phyloP scores from a whole-genome alignment of 2,888 invertebrate genomes.

The Drosophila kuntzei region DNA sequence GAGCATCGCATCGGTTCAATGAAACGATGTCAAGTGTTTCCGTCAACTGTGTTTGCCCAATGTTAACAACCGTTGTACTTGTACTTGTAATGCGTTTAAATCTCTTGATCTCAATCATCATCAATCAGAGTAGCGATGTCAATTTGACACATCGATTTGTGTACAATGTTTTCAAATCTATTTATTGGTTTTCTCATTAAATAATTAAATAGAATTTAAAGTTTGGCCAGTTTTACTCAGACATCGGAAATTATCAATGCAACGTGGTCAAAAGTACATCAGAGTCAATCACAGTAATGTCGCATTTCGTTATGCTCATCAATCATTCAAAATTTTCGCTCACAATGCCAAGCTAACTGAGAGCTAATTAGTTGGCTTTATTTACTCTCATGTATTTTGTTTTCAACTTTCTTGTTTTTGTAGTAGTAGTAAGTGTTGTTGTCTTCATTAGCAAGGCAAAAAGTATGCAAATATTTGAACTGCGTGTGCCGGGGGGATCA shows the following conservation, averaged over 20 bases:
- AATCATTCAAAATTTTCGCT: constrained; percentile 11
- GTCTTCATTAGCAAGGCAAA: constrained; percentile 25
- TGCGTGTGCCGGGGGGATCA: constrained; percentile 13
- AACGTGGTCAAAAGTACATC: too few relatives aligned
- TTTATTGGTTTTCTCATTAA: too few relatives aligned
- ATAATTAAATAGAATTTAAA: too few relatives aligned
- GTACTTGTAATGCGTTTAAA: background rate
- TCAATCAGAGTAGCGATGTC: background rate
- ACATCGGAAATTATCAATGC: too few relatives aligned
- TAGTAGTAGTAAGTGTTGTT: background rate
- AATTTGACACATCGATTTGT: too few relatives aligned
- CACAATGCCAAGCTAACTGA: background rate
- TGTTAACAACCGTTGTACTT: constrained; percentile 17
- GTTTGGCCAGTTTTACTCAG: too few relatives aligned
- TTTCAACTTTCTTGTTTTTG: constrained; percentile 5
- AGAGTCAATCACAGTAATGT: background rate
- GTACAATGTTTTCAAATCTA: too few relatives aligned
- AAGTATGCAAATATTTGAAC: constrained; percentile 34
- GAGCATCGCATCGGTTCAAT: constrained; percentile 19
- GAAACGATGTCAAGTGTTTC: constrained; percentile 30
- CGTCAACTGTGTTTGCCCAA: constrained; percentile 15
- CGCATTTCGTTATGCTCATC: constrained; percentile 1
- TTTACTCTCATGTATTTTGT: constrained; percentile 1
- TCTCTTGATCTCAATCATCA: constrained; percentile 1
- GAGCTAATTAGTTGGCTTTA: constrained; percentile 10